Conservation (phyloP, 2,888 invertebrate species). For the Cosmia trapezina region DNA sequence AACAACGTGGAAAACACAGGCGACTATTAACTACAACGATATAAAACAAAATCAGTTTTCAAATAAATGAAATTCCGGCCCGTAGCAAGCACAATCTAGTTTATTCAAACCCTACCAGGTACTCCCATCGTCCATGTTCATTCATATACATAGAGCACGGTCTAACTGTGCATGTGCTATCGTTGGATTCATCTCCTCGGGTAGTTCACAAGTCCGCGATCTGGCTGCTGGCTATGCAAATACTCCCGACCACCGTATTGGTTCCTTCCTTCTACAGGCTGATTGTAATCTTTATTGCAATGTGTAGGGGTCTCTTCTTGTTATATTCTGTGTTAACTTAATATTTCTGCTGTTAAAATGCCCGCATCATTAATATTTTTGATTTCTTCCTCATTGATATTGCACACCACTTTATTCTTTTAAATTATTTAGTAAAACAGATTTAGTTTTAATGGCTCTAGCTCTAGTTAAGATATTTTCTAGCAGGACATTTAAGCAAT, state of each 20-base stretch:
- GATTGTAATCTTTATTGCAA: conserved; percentile 66
- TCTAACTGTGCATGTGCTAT: conserved; percentile 60
- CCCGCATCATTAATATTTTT: conserved; percentile 4
- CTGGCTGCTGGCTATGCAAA: conserved; percentile 71
- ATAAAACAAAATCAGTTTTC: conserved; percentile 12
- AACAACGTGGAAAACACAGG: not conserved
- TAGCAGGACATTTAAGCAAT: conserved; percentile 52
- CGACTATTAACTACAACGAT: not conserved
- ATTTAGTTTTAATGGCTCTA: conserved; percentile 35
- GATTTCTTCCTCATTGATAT: not conserved
- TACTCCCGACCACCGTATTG: conserved; percentile 60
- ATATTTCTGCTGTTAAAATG: conserved; percentile 13
- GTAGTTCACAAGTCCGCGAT: conserved; percentile 64
- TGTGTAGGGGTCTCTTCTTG: conserved; percentile 37
- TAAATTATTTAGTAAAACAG: conserved; percentile 20
- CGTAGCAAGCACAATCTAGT: conserved; percentile 37
- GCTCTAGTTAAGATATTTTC: conserved; percentile 49
- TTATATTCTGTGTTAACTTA: conserved; percentile 38
- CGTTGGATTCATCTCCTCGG: conserved; percentile 63
- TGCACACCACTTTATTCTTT: not conserved
- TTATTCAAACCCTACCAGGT: conserved; percentile 47
- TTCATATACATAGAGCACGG: conserved; percentile 58
- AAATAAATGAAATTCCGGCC: conserved; percentile 22
- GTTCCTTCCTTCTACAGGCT: conserved; percentile 47
- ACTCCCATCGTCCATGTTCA: conserved; percentile 41